phyloP scores from a whole-genome alignment of 2,888 invertebrate genomes.

The Cenopis cana region DNA sequence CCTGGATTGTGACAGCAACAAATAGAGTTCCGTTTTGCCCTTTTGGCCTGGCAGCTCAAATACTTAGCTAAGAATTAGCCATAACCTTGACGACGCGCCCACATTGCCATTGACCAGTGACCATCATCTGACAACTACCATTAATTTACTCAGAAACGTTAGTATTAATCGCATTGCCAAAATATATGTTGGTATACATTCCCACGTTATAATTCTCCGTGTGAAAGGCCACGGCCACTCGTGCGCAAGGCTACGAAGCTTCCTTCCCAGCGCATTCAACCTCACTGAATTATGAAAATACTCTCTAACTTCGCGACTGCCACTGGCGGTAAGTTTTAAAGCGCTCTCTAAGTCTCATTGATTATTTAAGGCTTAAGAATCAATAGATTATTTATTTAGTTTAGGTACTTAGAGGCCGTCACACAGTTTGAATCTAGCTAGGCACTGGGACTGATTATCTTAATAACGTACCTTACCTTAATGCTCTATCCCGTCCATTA shows the following conservation, averaged over 20 bases:
- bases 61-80: background rate
- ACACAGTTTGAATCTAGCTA: too few relatives aligned
- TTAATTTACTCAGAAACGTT: slow-evolving; percentile 16
- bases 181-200: slow-evolving; percentile 48
- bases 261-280: slow-evolving; percentile 53
- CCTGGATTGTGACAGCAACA: too few relatives aligned
- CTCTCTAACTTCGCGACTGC: slow-evolving; percentile 21
- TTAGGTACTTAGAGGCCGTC: too few relatives aligned
- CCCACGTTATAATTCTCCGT: slow-evolving; percentile 49
- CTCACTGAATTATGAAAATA: slow-evolving; percentile 38
- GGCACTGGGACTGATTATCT: too few relatives aligned
- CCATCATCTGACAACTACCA: background rate
- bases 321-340: slow-evolving; percentile 9
- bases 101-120: slow-evolving; percentile 1
- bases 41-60: background rate
- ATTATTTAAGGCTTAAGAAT: slow-evolving; percentile 26
- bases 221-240: slow-evolving; percentile 61
- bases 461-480: too few relatives aligned
- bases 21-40: background rate
- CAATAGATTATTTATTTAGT: slow-evolving; percentile 3
- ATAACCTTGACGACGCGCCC: slow-evolving; percentile 21
- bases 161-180: slow-evolving; percentile 33
- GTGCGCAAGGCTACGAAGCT: slow-evolving; percentile 55
- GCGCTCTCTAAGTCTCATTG: slow-evolving; percentile 26
- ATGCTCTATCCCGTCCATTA: too few relatives aligned